Conservation (phyloP, 2,888 invertebrate genomes). For the Glyphotaelius pellucidus region DNA sequence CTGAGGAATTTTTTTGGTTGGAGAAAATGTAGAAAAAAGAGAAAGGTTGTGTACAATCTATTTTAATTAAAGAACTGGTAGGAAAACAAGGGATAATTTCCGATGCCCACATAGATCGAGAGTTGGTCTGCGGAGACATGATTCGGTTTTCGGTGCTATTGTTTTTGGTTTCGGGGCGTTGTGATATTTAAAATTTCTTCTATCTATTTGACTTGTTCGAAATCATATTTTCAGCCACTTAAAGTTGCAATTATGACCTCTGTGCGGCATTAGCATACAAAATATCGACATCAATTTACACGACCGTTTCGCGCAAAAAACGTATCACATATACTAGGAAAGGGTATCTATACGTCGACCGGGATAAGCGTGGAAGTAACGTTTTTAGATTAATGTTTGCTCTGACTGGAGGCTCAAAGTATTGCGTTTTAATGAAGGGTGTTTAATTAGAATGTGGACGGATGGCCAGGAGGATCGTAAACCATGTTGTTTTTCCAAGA, state of each 20-base stretch:
- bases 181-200: neutral
- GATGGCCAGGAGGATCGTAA: neutral
- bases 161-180: neutral
- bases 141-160: too few species aligned
- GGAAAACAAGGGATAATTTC: too few species aligned
- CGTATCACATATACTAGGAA: neutral
- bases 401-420: neutral
- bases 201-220: neutral
- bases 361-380: neutral
- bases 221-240: neutral
- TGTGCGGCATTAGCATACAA: conserved; percentile 61
- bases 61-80: too few species aligned
- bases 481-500: neutral
- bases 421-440: neutral
- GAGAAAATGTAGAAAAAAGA: too few species aligned
- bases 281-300: conserved; percentile 60
- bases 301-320: neutral
- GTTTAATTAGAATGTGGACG: neutral
- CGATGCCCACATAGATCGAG: too few species aligned
- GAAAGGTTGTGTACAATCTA: too few species aligned
- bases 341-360: neutral
- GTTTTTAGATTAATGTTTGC: neutral
- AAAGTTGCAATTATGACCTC: neutral
- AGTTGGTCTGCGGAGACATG: too few species aligned
- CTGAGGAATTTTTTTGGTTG: too few species aligned